Evolutionary conservation across 2,888 invertebrate species (phyloP).

Genomic region (Teinopalpus imperialis): DNA sequence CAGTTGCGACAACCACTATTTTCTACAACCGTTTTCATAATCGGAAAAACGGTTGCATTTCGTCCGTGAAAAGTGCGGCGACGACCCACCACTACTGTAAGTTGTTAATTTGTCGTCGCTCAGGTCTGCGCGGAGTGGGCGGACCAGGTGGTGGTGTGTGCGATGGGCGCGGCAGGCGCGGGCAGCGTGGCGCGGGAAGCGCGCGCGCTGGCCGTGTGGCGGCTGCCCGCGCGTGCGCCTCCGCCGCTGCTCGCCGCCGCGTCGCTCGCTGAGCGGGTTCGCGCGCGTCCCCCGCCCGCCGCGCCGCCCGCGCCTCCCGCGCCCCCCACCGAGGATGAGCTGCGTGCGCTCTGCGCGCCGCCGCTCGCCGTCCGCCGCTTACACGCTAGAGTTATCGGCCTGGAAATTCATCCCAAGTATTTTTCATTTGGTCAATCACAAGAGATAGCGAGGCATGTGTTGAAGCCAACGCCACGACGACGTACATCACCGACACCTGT

Average conservation of each 20-base stretch:
- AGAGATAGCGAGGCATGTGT: too few relatives aligned
- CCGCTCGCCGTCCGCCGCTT: conserved; percentile 34
- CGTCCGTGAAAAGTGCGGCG: too few relatives aligned
- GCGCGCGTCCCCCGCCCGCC: conserved; percentile 28
- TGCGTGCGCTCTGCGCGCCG: conserved; percentile 50
- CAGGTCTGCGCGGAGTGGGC: conserved; percentile 21
- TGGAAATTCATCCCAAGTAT: conserved; percentile 44
- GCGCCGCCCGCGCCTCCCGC: conserved; percentile 32
- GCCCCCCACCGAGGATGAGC: conserved; percentile 37
- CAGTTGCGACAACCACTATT: too few relatives aligned
- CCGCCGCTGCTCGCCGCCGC: conserved; percentile 33
- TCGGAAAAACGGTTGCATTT: too few relatives aligned
- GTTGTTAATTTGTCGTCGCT: too few relatives aligned
- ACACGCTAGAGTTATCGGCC: conserved; percentile 40
- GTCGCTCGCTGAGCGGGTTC: conserved; percentile 32
- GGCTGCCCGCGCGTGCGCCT: conserved; percentile 32
- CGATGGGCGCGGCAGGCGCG: conserved; percentile 31
- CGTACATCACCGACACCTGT: too few relatives aligned
- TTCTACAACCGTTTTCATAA: too few relatives aligned
- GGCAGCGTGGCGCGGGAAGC: conserved; percentile 35
- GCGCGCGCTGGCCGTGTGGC: conserved; percentile 45
- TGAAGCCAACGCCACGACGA: too few relatives aligned
- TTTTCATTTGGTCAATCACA: too few relatives aligned
- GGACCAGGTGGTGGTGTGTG: conserved; percentile 16
- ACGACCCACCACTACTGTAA: too few relatives aligned